These are phyloP conservation scores for Nemotelus pantherinus DNA, from an alignment of 2,888 invertebrate genomes.

Conservation along the genomic window DNA sequence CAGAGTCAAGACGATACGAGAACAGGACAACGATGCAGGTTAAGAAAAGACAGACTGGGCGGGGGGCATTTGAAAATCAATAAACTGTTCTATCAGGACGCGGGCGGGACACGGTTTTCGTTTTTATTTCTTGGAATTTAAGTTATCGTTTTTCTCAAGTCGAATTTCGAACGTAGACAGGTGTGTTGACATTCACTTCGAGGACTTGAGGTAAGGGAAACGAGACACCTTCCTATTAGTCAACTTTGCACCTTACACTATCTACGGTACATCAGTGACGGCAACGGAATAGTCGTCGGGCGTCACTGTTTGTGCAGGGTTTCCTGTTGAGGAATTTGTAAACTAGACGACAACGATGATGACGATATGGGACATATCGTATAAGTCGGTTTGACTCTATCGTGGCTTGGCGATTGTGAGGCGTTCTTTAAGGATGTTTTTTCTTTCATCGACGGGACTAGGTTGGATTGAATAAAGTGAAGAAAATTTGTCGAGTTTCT, in stretches of 20 bases:
- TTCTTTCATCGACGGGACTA: not conserved
- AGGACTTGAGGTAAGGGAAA: not conserved
- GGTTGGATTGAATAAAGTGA: slow-evolving; percentile 31
- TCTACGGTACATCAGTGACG: not conserved
- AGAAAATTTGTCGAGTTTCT: slow-evolving; percentile 34
- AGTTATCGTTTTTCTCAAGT: not conserved
- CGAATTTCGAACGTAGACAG: slow-evolving; percentile 9
- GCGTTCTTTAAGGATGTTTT: slow-evolving; percentile 16
- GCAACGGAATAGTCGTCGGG: not conserved
- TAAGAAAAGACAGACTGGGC: no score
- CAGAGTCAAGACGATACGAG: no score
- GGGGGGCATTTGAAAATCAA: not conserved
- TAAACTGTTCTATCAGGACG: slow-evolving; percentile 1
- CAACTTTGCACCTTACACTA: slow-evolving; percentile 38
- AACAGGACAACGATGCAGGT: no score
- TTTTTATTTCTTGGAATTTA: not conserved
- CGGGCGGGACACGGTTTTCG: not conserved
- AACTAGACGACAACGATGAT: slow-evolving; percentile 9
- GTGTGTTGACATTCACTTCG: slow-evolving; percentile 31
- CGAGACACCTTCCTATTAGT: slow-evolving; percentile 41
- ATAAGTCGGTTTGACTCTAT: slow-evolving; percentile 29
- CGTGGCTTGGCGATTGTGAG: slow-evolving; percentile 8
- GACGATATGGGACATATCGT: not conserved
- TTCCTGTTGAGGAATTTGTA: not conserved
- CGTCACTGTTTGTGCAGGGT: not conserved